Conservation (phyloP, 2,113 vertebrate genomes). For the Lasiurus borealis region DNA sequence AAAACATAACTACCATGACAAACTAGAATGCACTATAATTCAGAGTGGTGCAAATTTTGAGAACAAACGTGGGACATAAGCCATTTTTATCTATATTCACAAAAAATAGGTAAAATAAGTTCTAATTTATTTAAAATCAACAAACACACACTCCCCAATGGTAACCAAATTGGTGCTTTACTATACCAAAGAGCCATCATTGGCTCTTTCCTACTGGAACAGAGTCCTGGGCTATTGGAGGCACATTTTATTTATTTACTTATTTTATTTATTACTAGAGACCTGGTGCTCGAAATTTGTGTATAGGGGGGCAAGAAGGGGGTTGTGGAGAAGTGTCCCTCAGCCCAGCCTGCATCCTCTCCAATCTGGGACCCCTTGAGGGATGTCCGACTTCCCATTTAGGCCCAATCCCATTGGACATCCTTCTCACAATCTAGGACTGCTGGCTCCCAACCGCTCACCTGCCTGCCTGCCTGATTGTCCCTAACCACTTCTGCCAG, state of each 20-base stretch:
- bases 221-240: not conserved
- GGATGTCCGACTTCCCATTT: no score
- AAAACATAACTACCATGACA: not conserved
- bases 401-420: no score
- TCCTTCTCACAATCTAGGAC: no score
- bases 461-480: no score
- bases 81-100: not conserved
- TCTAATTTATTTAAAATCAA: slow-evolving; percentile 11
- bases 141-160: not conserved
- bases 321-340: no score
- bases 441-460: no score
- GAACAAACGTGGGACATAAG: not conserved
- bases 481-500: no score
- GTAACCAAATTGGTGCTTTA: not conserved
- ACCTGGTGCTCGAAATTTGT: no score
- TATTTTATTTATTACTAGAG: no score
- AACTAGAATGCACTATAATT: not conserved
- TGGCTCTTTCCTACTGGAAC: not conserved
- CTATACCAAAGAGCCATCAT: not conserved
- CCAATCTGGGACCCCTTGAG: no score
- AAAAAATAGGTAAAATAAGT: slow-evolving; percentile 16
- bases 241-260: not conserved
- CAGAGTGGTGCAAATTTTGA: slow-evolving; percentile 19
- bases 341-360: no score
- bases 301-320: no score